Base-by-base conservation (phyloP, 2,888 invertebrate genomes). In the Matsumyia berberina region DNA sequence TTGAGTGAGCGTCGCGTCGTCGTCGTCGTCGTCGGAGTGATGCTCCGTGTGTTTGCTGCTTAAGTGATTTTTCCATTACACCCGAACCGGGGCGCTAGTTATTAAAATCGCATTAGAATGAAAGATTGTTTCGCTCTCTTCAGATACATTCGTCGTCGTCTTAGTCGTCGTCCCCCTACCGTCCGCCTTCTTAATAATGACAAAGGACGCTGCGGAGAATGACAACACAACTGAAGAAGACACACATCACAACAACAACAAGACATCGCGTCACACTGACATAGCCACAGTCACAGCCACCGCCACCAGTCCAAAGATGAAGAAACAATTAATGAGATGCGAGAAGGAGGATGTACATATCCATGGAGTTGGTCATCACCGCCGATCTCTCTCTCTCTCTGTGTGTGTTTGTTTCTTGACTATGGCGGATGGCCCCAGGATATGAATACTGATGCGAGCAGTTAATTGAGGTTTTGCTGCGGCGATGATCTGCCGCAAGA, bases 101-200 rank as follows among this genome's bases (percentile, higher is more conserved):
- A 91, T 91, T 91, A 91, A 91, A 91, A 91, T 89, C 91, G 90
- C 90, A 91, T 91, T 91, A 91, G 90, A 90, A 89, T 89, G 89
- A 85, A 80, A 80, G 80, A 85, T 85, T 80, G 80, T 85, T 78
- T 78, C 69, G 79, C 72, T 67, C 60, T 72, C 17, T 8, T 33
- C 49, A 60, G 42, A 33, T 24, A 24, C 24, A 24, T 24, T 24
- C 24, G n/a, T n/a, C n/a, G n/a, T n/a, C 24, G 24, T 24, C 2
- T 24, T n/a, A n/a, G 24, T 24, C 24, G 24, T 24, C 24, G 24
- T 4, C 24, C 24, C 24, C 4, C 24, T 24, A 24, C 37, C 60
- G 57, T 70, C 64, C 46, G 15, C 33, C 51, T 64, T 62, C 66
- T 60, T 46, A 76, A 72, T 81, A 86, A 76, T 76, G 81, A 86